phyloP scores from a whole-genome alignment of 2,113 vertebrate genomes.

The Catharus bicknelli region DNA sequence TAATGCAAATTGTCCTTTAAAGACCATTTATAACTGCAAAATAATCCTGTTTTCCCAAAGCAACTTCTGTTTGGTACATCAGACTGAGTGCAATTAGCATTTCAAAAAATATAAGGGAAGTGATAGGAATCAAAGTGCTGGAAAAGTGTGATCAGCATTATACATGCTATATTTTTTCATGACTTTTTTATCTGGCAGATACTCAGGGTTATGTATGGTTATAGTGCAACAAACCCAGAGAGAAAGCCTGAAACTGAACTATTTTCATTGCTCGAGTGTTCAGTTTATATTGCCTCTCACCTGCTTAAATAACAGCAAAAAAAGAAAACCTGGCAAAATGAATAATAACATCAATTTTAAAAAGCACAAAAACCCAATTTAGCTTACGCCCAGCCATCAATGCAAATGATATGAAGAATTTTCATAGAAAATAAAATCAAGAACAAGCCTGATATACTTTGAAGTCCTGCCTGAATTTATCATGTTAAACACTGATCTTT shows the following conservation, averaged over 20 bases:
- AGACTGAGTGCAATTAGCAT: neutral
- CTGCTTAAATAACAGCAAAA: neutral
- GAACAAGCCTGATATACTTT: neutral
- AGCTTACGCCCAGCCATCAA: neutral
- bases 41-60: neutral
- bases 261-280: neutral
- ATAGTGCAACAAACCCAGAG: neutral
- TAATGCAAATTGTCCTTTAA: neutral
- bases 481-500: neutral
- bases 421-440: neutral
- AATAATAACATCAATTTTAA: neutral
- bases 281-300: neutral
- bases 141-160: neutral
- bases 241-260: neutral
- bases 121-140: neutral
- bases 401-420: neutral
- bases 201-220: neutral
- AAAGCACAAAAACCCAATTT: neutral
- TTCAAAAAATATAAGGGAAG: neutral
- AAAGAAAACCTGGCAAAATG: neutral
- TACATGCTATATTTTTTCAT: neutral
- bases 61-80: neutral
- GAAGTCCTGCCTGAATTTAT: neutral
- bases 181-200: neutral
- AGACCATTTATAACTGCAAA: neutral